Conservation (phyloP, 2,113 vertebrate genomes). For the Silurus glanis region DNA sequence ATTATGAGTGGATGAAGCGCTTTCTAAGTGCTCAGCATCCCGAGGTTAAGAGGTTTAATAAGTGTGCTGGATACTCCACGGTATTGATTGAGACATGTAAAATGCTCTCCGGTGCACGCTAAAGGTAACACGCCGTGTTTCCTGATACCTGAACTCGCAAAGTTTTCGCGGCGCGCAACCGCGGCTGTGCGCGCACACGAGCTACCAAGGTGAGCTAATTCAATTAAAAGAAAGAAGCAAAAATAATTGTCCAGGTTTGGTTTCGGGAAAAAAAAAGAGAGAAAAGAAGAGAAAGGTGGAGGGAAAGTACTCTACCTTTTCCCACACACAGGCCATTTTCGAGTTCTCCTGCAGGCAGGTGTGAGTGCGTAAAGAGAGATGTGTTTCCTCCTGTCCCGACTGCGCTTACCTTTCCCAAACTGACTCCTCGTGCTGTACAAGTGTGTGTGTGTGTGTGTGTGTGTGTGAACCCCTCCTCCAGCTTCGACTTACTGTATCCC, state of each 20-base stretch:
- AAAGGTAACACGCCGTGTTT: not conserved
- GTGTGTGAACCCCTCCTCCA: slow-evolving; percentile 69
- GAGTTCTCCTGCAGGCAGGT: slow-evolving; percentile 57
- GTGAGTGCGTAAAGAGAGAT: slow-evolving; percentile 51
- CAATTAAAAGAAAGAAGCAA: not conserved
- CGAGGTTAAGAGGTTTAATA: not conserved
- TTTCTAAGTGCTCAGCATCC: not conserved
- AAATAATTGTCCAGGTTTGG: not conserved
- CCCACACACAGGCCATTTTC: slow-evolving; percentile 68
- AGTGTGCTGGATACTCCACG: not conserved
- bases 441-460: slow-evolving; percentile 7
- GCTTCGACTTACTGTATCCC: slow-evolving; percentile 52
- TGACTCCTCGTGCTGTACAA: slow-evolving; percentile 11
- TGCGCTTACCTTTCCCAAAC: slow-evolving; percentile 47
- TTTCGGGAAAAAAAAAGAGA: slow-evolving; percentile 6
- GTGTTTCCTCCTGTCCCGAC: slow-evolving; percentile 59
- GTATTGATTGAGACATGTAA: not conserved
- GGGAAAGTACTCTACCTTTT: slow-evolving; percentile 67
- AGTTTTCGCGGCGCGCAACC: not conserved
- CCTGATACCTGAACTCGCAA: not conserved
- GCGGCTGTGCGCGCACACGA: not conserved
- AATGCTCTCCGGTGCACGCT: not conserved
- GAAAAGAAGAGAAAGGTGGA: slow-evolving; percentile 39
- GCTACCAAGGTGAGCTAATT: not conserved
- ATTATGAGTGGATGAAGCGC: not conserved